Percentiles rank a stretch among this genome's conserved stretches.
Conservation (phyloP, 2,113 vertebrate species). For the Ramphastos sulfuratus region DNA sequence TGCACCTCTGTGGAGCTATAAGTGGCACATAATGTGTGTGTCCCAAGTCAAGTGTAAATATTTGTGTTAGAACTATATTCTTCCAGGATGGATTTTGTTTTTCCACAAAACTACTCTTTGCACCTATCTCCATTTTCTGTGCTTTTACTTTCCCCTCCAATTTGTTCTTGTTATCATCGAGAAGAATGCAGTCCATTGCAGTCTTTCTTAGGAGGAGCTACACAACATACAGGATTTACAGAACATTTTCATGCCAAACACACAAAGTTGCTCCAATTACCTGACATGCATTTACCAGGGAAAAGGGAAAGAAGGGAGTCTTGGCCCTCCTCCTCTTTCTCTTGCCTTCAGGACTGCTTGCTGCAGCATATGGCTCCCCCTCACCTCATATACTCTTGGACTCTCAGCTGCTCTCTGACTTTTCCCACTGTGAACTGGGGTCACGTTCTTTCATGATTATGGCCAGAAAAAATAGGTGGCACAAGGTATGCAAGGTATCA, state of each 20-base stretch:
- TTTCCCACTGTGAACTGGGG: background rate
- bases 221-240: background rate
- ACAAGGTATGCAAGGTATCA: background rate
- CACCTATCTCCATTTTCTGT: background rate
- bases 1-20: background rate
- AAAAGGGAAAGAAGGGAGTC: background rate
- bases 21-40: background rate
- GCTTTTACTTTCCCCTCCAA: background rate
- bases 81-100: background rate
- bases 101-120: background rate
- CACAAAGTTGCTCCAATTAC: background rate
- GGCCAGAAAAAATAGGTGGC: conserved; percentile 1
- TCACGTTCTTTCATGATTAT: background rate
- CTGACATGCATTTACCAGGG: background rate
- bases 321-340: background rate
- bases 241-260: background rate
- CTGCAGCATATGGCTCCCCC: background rate
- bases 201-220: background rate
- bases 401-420: background rate
- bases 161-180: background rate
- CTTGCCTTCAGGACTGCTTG: background rate
- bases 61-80: background rate
- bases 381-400: background rate
- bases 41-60: background rate
- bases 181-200: background rate